Base-by-base conservation (phyloP, 2,797 vertebrate genomes). In the Bradypodion ventrale region DNA sequence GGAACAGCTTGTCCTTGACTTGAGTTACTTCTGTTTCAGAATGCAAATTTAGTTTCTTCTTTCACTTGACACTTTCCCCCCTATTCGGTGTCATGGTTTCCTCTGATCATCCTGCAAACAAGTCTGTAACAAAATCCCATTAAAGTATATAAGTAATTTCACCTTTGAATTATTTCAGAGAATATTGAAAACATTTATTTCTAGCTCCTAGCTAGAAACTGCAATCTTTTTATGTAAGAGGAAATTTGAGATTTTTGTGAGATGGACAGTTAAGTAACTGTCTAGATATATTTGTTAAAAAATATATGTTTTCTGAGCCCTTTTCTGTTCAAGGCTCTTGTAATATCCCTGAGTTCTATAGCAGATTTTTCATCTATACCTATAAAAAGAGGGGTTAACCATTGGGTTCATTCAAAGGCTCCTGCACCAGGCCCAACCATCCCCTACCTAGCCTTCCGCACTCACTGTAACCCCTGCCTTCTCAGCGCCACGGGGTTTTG, bases 1-100 rank as follows among this genome's bases (percentile, higher is more conserved):
- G 79, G 49, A 85, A 66, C 68, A 89, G 0, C 76, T 85, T 90
- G 80, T 82, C 52, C 32, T 87, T 91, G 62, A 62, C 15, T 79
- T 88, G 21, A 66, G 62, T 81, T 52, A 80, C 25, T 70, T 73
- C 4, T 80, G 87, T 66, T 77, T 92, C n/a, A 87, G 10, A 25
- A 83, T 78, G 78, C 82, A 90, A 59, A 87, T 69, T 49, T 83
- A 13, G 42, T 75, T 60, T n/a, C 59, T 70, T 35, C 12, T 76
- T 3, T 42, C 63, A 2, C 0, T 44, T 12, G 83, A 83, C n/a
- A n/a, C n/a, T 32, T 83, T 88, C 85, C 27, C 81, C 90, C 69
- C 62, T 4, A 75, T 78, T 87, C 37, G 40, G 16, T 76, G 25
- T 56, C 23, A 16, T 8, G 12, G 15, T 69, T 49, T 25, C 86